phyloP scores from a whole-genome alignment of 1,140 invertebrate species.

The Calosoma granatense region DNA sequence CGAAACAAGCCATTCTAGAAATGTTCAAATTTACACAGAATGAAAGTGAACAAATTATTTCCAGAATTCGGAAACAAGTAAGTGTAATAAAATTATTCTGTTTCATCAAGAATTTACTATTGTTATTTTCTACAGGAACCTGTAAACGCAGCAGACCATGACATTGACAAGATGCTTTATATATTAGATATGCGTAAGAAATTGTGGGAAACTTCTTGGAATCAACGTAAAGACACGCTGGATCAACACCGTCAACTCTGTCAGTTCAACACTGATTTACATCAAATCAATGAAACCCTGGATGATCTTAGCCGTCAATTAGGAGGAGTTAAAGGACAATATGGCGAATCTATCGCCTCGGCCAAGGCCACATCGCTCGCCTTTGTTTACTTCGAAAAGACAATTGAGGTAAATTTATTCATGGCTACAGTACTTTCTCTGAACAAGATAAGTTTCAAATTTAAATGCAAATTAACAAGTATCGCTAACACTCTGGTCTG shows the following conservation, averaged over 20 bases:
- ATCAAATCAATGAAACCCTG: conserved; percentile 61
- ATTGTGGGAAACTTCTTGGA: conserved; percentile 50
- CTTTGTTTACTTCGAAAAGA: conserved; percentile 70
- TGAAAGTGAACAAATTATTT: conserved; percentile 52
- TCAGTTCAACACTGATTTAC: conserved; percentile 60
- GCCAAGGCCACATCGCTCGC: conserved; percentile 58
- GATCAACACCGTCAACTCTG: conserved; percentile 55
- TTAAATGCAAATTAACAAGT: not conserved
- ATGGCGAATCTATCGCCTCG: conserved; percentile 58
- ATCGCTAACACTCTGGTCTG: not conserved
- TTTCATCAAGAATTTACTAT: not conserved
- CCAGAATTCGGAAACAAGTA: conserved; percentile 53
- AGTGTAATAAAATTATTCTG: conserved; percentile 14
- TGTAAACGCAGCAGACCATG: conserved; percentile 49
- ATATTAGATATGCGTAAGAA: conserved; percentile 42
- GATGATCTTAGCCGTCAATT: conserved; percentile 56
- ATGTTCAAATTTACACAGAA: conserved; percentile 46
- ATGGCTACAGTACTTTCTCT: no score
- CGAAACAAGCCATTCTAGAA: conserved; percentile 46
- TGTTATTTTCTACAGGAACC: conserved; percentile 49
- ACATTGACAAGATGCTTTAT: conserved; percentile 57
- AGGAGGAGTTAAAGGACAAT: conserved; percentile 50
- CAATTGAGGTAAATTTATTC: conserved; percentile 57
- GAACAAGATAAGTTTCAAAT: not conserved
- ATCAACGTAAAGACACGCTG: conserved; percentile 47